These are phyloP conservation scores for Nematopogon swammerdamellus DNA, from an alignment of 2,888 invertebrate genomes.

Conservation along the genomic window DNA sequence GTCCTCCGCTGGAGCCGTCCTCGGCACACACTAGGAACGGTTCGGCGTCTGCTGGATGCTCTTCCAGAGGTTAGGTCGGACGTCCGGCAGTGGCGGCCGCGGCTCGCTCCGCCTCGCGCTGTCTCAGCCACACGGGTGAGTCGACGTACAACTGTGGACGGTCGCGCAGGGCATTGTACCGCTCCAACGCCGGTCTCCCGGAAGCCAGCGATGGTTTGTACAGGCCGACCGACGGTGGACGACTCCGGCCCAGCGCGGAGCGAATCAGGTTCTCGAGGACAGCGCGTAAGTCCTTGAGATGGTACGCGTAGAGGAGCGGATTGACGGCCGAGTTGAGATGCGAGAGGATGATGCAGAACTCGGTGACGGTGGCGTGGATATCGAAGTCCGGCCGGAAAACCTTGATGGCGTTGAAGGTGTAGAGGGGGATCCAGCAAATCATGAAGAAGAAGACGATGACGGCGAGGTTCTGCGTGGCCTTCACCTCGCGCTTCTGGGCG, in stretches of 20 bases:
- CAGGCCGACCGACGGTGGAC: constrained; percentile 46
- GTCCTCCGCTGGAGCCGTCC: constrained; percentile 35
- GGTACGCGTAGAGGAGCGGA: constrained; percentile 90
- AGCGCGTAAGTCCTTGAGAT: constrained; percentile 80
- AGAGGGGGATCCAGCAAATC: constrained; percentile 92
- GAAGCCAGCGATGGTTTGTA: constrained; percentile 45
- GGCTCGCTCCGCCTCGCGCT: constrained; percentile 33
- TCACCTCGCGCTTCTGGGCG: constrained; percentile 81
- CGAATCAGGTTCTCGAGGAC: constrained; percentile 72
- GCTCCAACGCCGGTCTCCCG: constrained; percentile 50
- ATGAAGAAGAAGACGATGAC: constrained; percentile 93
- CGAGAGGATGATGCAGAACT: constrained; percentile 85
- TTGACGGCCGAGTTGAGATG: constrained; percentile 94
- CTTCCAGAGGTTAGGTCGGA: too few species aligned
- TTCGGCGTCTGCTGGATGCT: constrained; percentile 26
- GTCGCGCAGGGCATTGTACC: constrained; percentile 48
- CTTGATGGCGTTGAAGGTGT: constrained; percentile 89
- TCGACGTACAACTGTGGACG: constrained; percentile 56
- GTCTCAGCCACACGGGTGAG: constrained; percentile 60
- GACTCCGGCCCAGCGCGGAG: constrained; percentile 50
- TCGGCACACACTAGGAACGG: constrained; percentile 32
- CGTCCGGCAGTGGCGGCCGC: constrained; percentile 12
- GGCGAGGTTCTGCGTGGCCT: constrained; percentile 88
- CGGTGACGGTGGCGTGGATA: constrained; percentile 67
- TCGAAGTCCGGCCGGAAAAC: constrained; percentile 73